Evolutionary conservation across 2,888 invertebrate genomes (phyloP), one percentile per base, ranked within the genome.

Genomic region (Stenoptilia bipunctidactyla): DNA sequence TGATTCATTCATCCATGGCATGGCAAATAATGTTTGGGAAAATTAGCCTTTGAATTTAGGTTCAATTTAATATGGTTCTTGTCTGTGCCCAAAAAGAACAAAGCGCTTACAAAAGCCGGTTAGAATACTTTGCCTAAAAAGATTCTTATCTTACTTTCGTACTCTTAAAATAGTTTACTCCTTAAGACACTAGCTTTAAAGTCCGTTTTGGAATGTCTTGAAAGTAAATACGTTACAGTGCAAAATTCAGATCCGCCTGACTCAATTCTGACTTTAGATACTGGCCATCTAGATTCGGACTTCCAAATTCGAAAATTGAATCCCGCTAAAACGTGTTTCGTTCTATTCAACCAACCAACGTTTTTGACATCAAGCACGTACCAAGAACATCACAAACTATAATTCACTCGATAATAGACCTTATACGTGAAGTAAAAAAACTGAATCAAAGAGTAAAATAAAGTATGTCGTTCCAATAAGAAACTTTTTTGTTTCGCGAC

Each of bases 301-400:
- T 20, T 5, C 3, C 20, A 20, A 58, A 60, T 63, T 59, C 51
- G 58, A 61, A 55, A 60, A 56, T 58, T 53, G 51, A 60, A 68
- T 58, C 66, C 62, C 54, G 60, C 65, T 52, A 61, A 61, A 79
- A 77, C 79, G 53, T 66, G 79, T 77, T 79, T 60, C 57, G 39
- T 55, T 64, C 51, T 57, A 66, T 73, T 67, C 66, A 71, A 53
- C 47, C 66, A 71, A 53, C 47, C 56, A 58, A 54, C 51, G 56
- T 61, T 66, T 58, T 66, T 71, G 70, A 66, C 59, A 44, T 56
- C 49, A 48, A 58, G 58, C 59, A 59, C 59, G 56, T 51, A 55
- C 60, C 55, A 52, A 58, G 56, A 61, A 49, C 48, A 55, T 49
- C 50, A 47, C 56, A 63, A 58, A 56, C 49, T 38, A 48, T 49